Evolutionary conservation across 2,797 vertebrate species (phyloP).

Genomic region (Chrysocyon brachyurus): DNA sequence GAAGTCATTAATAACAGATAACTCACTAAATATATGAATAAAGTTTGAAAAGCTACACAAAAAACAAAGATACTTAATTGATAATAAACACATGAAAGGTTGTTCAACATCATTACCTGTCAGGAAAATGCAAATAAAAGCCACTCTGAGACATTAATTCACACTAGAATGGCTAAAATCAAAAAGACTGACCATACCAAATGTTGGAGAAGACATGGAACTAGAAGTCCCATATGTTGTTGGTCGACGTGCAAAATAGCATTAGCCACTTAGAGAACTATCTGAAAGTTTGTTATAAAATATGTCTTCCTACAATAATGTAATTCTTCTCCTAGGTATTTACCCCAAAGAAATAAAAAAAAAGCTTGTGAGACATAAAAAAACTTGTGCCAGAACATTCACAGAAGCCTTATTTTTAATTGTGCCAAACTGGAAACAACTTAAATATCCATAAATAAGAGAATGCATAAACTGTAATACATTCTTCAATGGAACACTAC

Average conservation of each 20-base stretch:
- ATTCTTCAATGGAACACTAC: background rate
- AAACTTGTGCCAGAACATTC: background rate
- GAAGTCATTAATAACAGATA: slow-evolving; percentile 15
- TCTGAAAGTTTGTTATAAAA: background rate
- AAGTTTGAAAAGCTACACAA: background rate
- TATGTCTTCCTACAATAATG: background rate
- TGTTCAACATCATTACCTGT: background rate
- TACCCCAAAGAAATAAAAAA: background rate
- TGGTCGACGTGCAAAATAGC: background rate
- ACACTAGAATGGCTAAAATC: background rate
- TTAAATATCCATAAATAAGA: background rate
- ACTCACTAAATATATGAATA: background rate
- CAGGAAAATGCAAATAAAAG: background rate
- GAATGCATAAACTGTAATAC: background rate
- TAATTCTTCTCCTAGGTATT: background rate
- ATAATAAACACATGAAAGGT: background rate
- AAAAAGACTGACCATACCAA: background rate
- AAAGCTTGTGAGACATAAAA: background rate
- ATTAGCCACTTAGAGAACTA: background rate
- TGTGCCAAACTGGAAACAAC: background rate
- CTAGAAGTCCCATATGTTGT: background rate
- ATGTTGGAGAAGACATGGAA: background rate
- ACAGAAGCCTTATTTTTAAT: background rate
- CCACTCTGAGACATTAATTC: background rate
- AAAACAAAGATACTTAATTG: background rate